A percentile compares a stretch with the other conserved stretches of the same genome.
Evolutionary conservation across 2,113 vertebrate species (phyloP).

Genomic region (Pongo abelii): DNA sequence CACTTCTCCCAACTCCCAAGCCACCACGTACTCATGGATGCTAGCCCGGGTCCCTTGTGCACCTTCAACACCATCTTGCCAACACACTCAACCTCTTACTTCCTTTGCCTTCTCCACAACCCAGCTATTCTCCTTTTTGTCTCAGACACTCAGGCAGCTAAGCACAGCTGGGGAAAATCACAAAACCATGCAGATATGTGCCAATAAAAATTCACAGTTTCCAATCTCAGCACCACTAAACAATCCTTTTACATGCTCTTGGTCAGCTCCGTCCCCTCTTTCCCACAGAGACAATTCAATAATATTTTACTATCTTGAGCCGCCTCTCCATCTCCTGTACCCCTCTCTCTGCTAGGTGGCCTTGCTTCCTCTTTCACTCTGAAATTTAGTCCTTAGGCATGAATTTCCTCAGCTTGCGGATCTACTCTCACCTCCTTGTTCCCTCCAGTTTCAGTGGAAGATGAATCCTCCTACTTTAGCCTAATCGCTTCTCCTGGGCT

Average conservation of each 20-base stretch:
- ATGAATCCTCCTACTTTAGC: background rate
- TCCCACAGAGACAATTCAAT: slow-evolving; percentile 28
- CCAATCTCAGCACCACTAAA: slow-evolving; percentile 58
- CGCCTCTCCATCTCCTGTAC: background rate
- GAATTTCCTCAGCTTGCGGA: background rate
- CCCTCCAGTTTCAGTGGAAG: background rate
- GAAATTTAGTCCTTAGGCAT: background rate
- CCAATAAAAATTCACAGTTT: slow-evolving; percentile 58
- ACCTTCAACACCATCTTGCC: background rate
- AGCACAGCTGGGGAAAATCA: slow-evolving; percentile 56
- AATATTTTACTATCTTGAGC: slow-evolving; percentile 10
- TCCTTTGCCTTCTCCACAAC: background rate
- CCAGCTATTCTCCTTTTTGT: background rate
- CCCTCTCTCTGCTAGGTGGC: background rate
- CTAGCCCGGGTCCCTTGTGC: background rate
- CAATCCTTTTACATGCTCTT: slow-evolving; percentile 1
- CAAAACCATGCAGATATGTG: slow-evolving; percentile 47
- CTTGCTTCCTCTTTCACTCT: background rate
- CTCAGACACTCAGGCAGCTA: slow-evolving; percentile 47
- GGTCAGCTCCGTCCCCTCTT: background rate
- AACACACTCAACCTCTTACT: background rate
- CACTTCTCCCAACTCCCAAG: background rate
- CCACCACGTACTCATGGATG: background rate
- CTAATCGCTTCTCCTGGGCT: background rate
- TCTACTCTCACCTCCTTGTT: background rate